phyloP scores from a whole-genome alignment of 2,888 invertebrate species.

The Branchellion lobata region DNA sequence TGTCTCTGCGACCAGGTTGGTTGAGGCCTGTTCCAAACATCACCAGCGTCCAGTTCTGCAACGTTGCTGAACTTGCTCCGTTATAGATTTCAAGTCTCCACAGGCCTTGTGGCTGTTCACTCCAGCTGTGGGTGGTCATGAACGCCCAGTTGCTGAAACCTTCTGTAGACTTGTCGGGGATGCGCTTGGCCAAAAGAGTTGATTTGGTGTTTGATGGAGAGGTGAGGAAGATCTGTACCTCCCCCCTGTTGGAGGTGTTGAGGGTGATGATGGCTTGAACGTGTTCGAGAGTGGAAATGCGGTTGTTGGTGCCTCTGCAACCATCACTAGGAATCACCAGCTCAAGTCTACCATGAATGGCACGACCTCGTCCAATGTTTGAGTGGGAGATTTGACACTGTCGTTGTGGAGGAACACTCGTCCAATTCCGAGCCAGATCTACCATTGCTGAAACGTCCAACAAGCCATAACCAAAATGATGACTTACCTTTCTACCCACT shows the following conservation, averaged over 20 bases:
- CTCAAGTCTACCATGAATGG: conserved; percentile 26
- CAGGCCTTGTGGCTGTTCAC: conserved; percentile 85
- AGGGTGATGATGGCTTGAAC: conserved; percentile 93
- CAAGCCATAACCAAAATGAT: conserved; percentile 94
- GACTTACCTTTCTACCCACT: conserved; percentile 80
- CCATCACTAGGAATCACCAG: conserved; percentile 56
- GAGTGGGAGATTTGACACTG: conserved; percentile 69
- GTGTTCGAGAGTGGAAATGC: conserved; percentile 91
- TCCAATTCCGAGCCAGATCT: conserved; percentile 79
- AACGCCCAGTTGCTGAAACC: conserved; percentile 98
- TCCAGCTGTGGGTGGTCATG: conserved; percentile 98
- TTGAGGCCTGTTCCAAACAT: conserved; percentile 78
- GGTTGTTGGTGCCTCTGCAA: conserved; percentile 56
- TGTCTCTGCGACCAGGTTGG: conserved; percentile 46
- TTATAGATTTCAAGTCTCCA: conserved; percentile 90
- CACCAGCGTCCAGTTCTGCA: conserved; percentile 89
- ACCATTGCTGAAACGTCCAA: conserved; percentile 97
- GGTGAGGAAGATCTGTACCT: conserved; percentile 71
- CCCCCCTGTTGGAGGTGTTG: conserved; percentile 71
- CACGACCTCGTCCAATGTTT: not conserved
- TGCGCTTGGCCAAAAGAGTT: conserved; percentile 66
- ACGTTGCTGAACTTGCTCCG: conserved; percentile 55
- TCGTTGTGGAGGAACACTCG: conserved; percentile 84
- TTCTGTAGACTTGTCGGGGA: conserved; percentile 79
- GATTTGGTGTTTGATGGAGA: conserved; percentile 56